Evolutionary conservation across 92 coral and sea anemone genomes (phyloP), one percentile per base, ranked within the genome.

Genomic region (Palythoa caribaeorum): DNA sequence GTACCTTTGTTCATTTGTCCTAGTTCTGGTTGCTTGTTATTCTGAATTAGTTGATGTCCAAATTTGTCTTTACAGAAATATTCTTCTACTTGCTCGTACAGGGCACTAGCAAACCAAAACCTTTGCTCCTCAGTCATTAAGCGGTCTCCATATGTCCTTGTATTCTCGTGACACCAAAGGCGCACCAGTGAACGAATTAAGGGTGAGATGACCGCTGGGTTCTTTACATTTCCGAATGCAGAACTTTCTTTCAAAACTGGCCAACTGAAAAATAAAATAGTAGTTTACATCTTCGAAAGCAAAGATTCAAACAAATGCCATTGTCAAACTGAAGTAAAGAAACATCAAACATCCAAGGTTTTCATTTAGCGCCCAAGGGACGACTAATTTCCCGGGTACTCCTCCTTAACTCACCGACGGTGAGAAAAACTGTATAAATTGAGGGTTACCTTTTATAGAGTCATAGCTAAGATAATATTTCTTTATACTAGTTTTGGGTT

Each of bases 121-220:
- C 94, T 88, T 65, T 95, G 98, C 37, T 94, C 93, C 81, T 97
- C 98, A 65, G 93, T 92, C 21, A 97, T 62, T 80, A 97, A 85
- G 38, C 99, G 96, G 90, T 97, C 99, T 66, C 94, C 84, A 59
- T 92, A 95, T 15, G 92, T 93, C 19, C 99, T 93, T 9, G 98
- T 90, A 83, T 92, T 92, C 62, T 97, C 99, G 59, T 97, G 99
- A 68, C 99, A 95, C 99, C 99, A 97, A 79, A 97, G 86, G 70
- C 99, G 96, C 28, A 97, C 80, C 77, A 97, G 80, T 6, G 98
- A 88, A 28, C 99, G 99, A 69, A 97, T 97, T 90, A 97, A 83
- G 1, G 99, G 99, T 38, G 99, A 90, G 77, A 96, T 63, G 3
- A 88, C 92, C 47, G 99, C 98, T n/a, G 99, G 99, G 38, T 98